Base-by-base conservation (phyloP, 2,888 invertebrate species). In the Dromius quadrimaculatus region DNA sequence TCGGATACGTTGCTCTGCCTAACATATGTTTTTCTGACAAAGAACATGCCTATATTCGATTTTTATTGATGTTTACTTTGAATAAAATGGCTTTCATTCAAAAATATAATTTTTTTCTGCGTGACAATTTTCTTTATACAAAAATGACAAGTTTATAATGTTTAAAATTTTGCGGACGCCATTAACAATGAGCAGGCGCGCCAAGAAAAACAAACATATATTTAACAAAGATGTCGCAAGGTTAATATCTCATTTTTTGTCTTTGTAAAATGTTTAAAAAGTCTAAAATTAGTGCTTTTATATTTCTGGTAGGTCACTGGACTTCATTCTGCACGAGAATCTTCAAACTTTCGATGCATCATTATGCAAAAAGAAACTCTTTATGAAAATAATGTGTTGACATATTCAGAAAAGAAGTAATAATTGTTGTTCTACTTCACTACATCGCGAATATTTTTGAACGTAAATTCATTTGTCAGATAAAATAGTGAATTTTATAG, bases 61-160 rank as follows among this genome's bases (percentile, higher is more conserved):
- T 45, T 64, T 64, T 64, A 64, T 64, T 47, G 64, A 64, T 64
- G 64, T 64, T 64, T 64, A 64, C 47, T 32, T 20, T 19, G 15
- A 54, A 65, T 65, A 65, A 65, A 65, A 65, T 65, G 47, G 65
- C 65, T 50, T 65, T 65, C 50, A 65, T 65, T 65, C 50, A 65
- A 50, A 65, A 65, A 65, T 47, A 47, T 65, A 65, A 34, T 50
- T 65, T 54, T 54, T 54, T 54, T 54, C 28, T 28, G 15, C 50
- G 3, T 47, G 47, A 54, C 50, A 28, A 54, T 54, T 54, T 4
- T 54, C 50, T 54, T 28, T 15, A 54, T 54, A 54, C 28, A 59
- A 59, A 59, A 59, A 59, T 65, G 50, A 65, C 38, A 65, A 38
- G 22, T 65, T 65, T 65, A 65, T 65, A 65, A 65, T 65, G 65